Conservation (phyloP, 2,797 vertebrate species). For the Rhinogobio ventralis region DNA sequence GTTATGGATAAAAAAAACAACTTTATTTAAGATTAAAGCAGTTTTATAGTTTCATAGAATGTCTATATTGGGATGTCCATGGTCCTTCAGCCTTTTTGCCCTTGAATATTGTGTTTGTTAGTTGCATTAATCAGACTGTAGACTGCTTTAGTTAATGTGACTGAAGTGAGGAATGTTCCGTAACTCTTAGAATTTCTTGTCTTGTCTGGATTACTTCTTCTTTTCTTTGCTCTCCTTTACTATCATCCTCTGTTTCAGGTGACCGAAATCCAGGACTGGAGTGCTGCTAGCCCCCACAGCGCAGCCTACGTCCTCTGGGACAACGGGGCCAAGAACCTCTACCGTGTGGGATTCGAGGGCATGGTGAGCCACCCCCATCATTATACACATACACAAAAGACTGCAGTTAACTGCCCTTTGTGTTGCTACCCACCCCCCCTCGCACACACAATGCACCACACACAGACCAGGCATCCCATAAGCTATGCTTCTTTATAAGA, state of each 20-base stretch:
- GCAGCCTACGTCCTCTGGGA: conserved; percentile 99
- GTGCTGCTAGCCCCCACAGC: conserved; percentile 96
- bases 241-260: conserved; percentile 78
- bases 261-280: conserved; percentile 99
- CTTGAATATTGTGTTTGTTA: neutral
- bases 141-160: neutral
- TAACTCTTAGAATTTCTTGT: neutral
- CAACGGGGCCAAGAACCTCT: conserved; percentile 99
- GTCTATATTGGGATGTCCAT: neutral
- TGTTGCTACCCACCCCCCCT: conserved; percentile 30
- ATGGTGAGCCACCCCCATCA: conserved; percentile 88
- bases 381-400: conserved; percentile 51
- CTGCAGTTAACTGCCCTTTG: conserved; percentile 46
- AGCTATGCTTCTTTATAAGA: conserved; percentile 72
- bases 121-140: neutral
- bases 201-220: neutral
- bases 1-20: neutral
- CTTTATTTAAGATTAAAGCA: neutral
- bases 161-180: neutral
- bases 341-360: conserved; percentile 98
- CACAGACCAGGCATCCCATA: conserved; percentile 19
- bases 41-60: neutral
- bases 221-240: neutral
- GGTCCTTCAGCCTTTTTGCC: neutral
- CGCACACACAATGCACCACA: conserved; percentile 9